A percentile compares a stretch with the other conserved stretches of the same genome.
Conservation (phyloP, 2,888 invertebrate genomes). For the Lasioglossum morio region DNA sequence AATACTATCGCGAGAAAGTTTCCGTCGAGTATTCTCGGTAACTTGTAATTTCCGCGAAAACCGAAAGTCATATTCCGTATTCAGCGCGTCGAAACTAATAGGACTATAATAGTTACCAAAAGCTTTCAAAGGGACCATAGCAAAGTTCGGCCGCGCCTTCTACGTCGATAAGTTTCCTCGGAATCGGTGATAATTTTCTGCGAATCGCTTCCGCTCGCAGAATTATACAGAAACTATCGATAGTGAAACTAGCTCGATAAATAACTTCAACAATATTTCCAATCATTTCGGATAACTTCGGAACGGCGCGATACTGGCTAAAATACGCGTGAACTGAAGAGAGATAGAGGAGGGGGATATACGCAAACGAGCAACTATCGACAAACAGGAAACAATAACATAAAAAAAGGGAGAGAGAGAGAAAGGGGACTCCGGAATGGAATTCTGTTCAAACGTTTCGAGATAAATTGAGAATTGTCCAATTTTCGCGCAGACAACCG, state of each 20-base stretch:
- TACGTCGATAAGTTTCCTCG: background rate
- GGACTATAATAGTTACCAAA: background rate
- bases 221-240: background rate
- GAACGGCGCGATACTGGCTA: background rate
- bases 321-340: background rate
- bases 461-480: conserved; percentile 10
- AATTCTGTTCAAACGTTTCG: conserved; percentile 24
- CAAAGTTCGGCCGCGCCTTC: background rate
- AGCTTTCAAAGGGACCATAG: background rate
- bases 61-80: background rate
- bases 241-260: background rate
- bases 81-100: background rate
- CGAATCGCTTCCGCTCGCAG: background rate
- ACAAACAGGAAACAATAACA: background rate
- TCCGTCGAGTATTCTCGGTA: background rate
- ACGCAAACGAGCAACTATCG: background rate
- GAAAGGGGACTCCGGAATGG: background rate
- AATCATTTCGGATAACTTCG: conserved; percentile 20
- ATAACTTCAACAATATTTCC: conserved; percentile 32
- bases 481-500: background rate
- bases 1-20: background rate
- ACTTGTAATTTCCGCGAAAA: background rate
- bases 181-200: conserved; percentile 15
- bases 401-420: background rate
- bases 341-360: background rate